Evolutionary conservation across 2,797 vertebrate genomes (phyloP), one percentile per base, ranked within the genome.

Genomic region (Sebastes paucispinis): DNA sequence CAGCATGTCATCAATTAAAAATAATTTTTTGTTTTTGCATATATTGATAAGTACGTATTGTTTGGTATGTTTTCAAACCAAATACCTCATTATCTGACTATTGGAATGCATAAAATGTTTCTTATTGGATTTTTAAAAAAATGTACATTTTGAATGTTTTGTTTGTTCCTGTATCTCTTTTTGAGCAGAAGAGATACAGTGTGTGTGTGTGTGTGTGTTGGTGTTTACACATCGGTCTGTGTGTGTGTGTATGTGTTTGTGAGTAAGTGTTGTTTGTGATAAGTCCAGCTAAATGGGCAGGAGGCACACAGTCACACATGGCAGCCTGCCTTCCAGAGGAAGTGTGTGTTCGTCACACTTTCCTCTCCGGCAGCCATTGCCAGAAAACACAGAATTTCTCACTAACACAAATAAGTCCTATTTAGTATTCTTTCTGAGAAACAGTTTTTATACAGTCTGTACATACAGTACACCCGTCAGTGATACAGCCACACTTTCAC

Each of bases 251-350:
- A 16, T 57, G 87, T 87, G 67, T 75, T 65, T 63, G 34, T 84
- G 87, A 85, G 55, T 75, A 90, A 80, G 86, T 86, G 87, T 91
- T 90, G 88, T 87, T 89, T 92, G 83, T 85, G 86, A 86, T 66
- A 88, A 83, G 76, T 87, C 81, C 83, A 69, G 69, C 79, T 85
- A 82, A 91, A 82, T 64, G 79, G 81, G 75, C 87, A 87, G 85
- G 83, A 92, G 88, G 86, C 69, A 16, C 75, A 66, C 84, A 89
- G 85, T 89, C 80, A 66, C 91, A 91, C 89, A 86, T 84, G 86
- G 77, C 88, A 85, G 85, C 74, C 69, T 79, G 82, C 79, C 80
- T 82, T 83, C 77, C 57, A 88, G 66, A 82, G 77, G 84, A 90
- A 85, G 54, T 83, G 84, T 78, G 69, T 83, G 85, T 80, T 87